These are phyloP conservation scores for Oxyura jamaicensis DNA, from an alignment of 2,113 vertebrate genomes.

Conservation along the genomic window DNA sequence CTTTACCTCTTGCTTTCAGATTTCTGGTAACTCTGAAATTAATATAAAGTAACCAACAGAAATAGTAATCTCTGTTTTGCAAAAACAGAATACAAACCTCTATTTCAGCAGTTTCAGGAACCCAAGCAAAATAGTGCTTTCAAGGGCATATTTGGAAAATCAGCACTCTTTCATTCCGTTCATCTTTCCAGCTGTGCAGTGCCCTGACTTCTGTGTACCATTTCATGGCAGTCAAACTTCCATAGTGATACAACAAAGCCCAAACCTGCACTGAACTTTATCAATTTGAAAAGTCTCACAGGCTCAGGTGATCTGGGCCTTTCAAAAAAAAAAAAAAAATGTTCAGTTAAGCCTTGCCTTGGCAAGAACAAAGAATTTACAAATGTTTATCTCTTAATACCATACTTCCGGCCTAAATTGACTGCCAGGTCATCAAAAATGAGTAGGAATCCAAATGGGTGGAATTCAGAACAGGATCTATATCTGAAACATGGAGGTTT, in stretches of 20 bases:
- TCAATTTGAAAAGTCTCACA: not conserved
- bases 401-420: slow-evolving; percentile 14
- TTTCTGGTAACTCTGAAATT: not conserved
- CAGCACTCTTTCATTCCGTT: not conserved
- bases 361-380: slow-evolving; percentile 8
- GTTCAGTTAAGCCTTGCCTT: not conserved
- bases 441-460: not conserved
- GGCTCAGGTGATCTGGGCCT: slow-evolving; percentile 6
- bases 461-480: not conserved
- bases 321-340: slow-evolving; percentile 16
- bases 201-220: not conserved
- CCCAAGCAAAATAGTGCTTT: not conserved
- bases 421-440: slow-evolving; percentile 5
- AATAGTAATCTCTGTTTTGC: not conserved
- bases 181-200: slow-evolving; percentile 14
- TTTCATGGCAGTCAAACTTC: not conserved
- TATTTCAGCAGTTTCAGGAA: slow-evolving; percentile 20
- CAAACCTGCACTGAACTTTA: slow-evolving; percentile 12
- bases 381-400: slow-evolving; percentile 46
- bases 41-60: not conserved
- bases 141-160: slow-evolving; percentile 22
- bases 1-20: not conserved
- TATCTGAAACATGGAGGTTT: not conserved
- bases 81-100: slow-evolving; percentile 18
- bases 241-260: not conserved